Percentiles rank a stretch among this genome's conserved stretches.
Conservation (phyloP, 2,888 invertebrate species). For the Drosophila affinis region DNA sequence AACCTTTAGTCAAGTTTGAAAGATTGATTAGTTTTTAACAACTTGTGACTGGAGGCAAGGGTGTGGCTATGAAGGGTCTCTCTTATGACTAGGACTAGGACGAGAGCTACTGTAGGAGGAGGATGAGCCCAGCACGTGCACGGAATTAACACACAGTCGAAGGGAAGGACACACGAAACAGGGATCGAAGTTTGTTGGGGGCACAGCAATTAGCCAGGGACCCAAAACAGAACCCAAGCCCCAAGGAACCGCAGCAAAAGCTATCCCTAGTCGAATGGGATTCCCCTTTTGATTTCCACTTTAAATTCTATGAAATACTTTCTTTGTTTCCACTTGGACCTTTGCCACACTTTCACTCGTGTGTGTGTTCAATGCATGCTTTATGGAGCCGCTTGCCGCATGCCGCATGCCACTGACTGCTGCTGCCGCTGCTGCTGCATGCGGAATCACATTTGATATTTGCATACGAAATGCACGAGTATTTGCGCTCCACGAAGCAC, state of each 20-base stretch:
- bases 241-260: conserved; percentile 24
- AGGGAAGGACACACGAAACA: not conserved
- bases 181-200: conserved; percentile 32
- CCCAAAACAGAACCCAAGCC: conserved; percentile 28
- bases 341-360: conserved; percentile 24
- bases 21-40: conserved; percentile 81
- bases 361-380: conserved; percentile 55
- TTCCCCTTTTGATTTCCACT: conserved; percentile 16
- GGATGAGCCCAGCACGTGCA: conserved; percentile 66
- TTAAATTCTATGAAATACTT: conserved; percentile 7
- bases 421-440: conserved; percentile 64
- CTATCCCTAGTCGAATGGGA: not conserved
- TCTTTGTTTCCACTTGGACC: not conserved
- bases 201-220: conserved; percentile 68
- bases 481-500: conserved; percentile 76
- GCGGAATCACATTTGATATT: conserved; percentile 72
- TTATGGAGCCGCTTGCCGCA: conserved; percentile 47
- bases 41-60: conserved; percentile 67
- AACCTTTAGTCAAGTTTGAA: conserved; percentile 77
- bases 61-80: conserved; percentile 6
- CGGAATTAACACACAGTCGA: conserved; percentile 58
- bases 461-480: conserved; percentile 70
- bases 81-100: not conserved
- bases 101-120: too few species aligned
- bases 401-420: not conserved